These are phyloP conservation scores for Daboia siamensis DNA, from an alignment of 2,113 vertebrate species.

Conservation along the genomic window DNA sequence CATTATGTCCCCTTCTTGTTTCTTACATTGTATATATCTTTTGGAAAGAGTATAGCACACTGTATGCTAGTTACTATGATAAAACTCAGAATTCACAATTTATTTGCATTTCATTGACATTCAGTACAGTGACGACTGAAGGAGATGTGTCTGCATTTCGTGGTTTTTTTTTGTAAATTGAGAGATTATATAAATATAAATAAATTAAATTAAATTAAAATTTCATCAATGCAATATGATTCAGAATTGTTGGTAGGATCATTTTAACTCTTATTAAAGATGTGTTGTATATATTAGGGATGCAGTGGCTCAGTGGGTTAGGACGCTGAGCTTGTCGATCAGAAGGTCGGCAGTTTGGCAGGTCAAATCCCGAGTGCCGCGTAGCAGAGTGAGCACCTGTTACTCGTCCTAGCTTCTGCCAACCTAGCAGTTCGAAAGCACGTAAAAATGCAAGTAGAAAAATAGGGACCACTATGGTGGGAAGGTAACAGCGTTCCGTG, in stretches of 20 bases:
- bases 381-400: too few relatives aligned
- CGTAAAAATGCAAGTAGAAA: too few relatives aligned
- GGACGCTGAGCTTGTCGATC: too few relatives aligned
- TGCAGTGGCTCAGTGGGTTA: too few relatives aligned
- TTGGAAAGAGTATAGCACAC: neutral
- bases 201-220: too few relatives aligned
- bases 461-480: too few relatives aligned
- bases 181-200: too few relatives aligned
- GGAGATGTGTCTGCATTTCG: neutral
- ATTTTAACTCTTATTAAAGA: neutral
- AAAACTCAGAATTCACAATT: neutral
- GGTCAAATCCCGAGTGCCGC: too few relatives aligned
- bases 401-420: too few relatives aligned
- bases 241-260: neutral
- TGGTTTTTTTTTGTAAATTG: neutral
- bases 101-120: neutral
- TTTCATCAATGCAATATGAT: neutral
- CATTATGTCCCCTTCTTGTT: neutral
- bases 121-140: neutral
- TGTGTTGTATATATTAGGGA: neutral
- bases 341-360: too few relatives aligned
- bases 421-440: too few relatives aligned
- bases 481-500: too few relatives aligned
- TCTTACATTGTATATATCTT: neutral
- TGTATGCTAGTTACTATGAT: neutral